phyloP scores from a whole-genome alignment of 2,797 vertebrate genomes.

The Ambastaia sidthimunki region DNA sequence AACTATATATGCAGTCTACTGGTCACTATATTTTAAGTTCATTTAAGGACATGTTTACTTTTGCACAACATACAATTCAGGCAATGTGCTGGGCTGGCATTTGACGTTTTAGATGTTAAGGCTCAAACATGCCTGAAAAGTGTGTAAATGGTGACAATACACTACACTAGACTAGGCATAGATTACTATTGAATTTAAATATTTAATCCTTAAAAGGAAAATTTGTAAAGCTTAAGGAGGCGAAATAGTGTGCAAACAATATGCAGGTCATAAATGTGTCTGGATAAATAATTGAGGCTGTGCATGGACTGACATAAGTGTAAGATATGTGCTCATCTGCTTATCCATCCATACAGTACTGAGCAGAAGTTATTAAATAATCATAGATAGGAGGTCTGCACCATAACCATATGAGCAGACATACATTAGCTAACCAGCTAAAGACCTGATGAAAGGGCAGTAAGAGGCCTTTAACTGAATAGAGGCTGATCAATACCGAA shows the following conservation, averaged over 20 bases:
- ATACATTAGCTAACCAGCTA: slow-evolving; percentile 45
- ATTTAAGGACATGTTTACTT: too few relatives aligned
- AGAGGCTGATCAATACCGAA: slow-evolving; percentile 61
- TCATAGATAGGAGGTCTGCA: slow-evolving; percentile 3
- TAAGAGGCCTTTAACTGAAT: slow-evolving; percentile 66
- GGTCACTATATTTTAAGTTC: too few relatives aligned
- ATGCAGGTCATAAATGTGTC: neutral
- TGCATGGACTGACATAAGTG: slow-evolving; percentile 13
- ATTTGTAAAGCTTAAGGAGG: neutral
- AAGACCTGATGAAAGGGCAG: slow-evolving; percentile 49
- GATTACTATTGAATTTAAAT: neutral
- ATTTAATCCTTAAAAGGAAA: neutral
- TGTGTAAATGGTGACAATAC: neutral
- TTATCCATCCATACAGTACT: slow-evolving; percentile 3
- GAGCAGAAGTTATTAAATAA: slow-evolving; percentile 36
- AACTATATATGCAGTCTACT: too few relatives aligned
- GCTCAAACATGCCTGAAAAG: neutral
- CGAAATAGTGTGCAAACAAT: slow-evolving; percentile 37
- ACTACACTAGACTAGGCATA: too few relatives aligned
- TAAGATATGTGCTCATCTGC: slow-evolving; percentile 11
- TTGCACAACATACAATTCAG: too few relatives aligned
- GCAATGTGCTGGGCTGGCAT: too few relatives aligned
- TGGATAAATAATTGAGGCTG: slow-evolving; percentile 24
- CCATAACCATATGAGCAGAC: slow-evolving; percentile 34
- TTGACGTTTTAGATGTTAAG: too few relatives aligned